Base-by-base conservation (phyloP, 2,888 invertebrate species). In the Agrochola circellaris region DNA sequence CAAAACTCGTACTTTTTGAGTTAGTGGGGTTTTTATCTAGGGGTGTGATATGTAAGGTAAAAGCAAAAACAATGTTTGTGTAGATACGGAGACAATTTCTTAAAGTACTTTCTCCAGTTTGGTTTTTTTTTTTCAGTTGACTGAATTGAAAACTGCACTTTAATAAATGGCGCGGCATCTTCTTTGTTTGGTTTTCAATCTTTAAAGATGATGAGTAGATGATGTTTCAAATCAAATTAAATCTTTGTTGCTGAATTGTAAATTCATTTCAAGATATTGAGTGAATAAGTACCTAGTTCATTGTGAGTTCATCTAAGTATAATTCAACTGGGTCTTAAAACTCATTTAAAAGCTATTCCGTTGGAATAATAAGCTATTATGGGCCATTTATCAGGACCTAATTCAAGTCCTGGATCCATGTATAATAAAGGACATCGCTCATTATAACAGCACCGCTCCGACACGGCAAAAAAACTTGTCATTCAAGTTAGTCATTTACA, bases 81-180 rank as follows among this genome's bases (percentile, higher is more conserved):
- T n/a, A 64, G 5, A 23, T 23, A 23, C 0, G n/a, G 15, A 56
- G 56, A 30, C 30, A 64, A 81, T 81, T 75, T 42, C 8, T 58
- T n/a, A 51, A 58, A 75, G 82, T 56, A 26, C 17, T 15, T 42
- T 38, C 11, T 56, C 15, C 15, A 48, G 38, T 61, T 8, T 13
- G n/a, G 1, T 26, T 78, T 17, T 30, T 38, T 69, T 13, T 30
- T 56, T 69, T 30, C 38, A 58, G 17, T 69, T 51, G 56, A 23
- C 17, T 48, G 26, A 26, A 5, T 75, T 65, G 9, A 26, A 81
- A 51, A 42, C 42, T 26, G 17, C 20, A 51, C 20, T 75, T 1
- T 58, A 34, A 20, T n/a, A 56, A 56, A 51, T 42, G 34, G 58
- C 1, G 9, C n/a, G 20, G 30, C 23, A 13, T 11, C 0, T 17